Evolutionary conservation across 2,113 vertebrate genomes (phyloP).

Genomic region (Manacus vitellinus): DNA sequence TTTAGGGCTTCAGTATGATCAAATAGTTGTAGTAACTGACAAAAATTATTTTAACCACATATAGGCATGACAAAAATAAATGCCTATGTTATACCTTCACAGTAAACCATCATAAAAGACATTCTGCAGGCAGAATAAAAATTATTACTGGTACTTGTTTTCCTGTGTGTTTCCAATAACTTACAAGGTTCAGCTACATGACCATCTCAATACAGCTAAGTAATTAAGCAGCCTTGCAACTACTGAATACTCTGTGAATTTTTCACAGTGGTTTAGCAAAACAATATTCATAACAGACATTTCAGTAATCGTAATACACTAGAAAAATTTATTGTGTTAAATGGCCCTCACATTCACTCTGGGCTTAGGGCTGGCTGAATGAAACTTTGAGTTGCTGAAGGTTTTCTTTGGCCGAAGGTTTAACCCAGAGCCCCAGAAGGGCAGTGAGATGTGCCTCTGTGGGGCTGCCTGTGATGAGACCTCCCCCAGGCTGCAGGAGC

Average conservation of each 20-base stretch:
- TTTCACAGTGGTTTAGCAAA: not conserved
- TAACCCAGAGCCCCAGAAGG: not conserved
- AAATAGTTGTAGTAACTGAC: not conserved
- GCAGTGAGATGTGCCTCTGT: not conserved
- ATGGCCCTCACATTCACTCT: not conserved
- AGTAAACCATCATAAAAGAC: not conserved
- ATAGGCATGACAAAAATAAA: not conserved
- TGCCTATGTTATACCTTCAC: not conserved
- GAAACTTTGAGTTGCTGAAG: not conserved
- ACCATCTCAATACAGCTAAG: not conserved
- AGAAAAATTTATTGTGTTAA: not conserved
- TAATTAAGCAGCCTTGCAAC: not conserved
- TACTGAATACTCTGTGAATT: not conserved
- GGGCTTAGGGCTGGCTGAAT: not conserved
- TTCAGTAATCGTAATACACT: not conserved
- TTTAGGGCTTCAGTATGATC: not conserved
- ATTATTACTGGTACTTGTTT: not conserved
- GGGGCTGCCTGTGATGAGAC: not conserved
- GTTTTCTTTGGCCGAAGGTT: not conserved
- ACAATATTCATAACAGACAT: not conserved
- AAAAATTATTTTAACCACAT: not conserved
- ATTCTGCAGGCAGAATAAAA: not conserved
- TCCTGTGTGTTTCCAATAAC: not conserved
- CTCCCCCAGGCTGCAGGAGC: not conserved
- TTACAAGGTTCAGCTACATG: not conserved